phyloP scores from a whole-genome alignment of 2,113 vertebrate species.

The Micromys minutus region DNA sequence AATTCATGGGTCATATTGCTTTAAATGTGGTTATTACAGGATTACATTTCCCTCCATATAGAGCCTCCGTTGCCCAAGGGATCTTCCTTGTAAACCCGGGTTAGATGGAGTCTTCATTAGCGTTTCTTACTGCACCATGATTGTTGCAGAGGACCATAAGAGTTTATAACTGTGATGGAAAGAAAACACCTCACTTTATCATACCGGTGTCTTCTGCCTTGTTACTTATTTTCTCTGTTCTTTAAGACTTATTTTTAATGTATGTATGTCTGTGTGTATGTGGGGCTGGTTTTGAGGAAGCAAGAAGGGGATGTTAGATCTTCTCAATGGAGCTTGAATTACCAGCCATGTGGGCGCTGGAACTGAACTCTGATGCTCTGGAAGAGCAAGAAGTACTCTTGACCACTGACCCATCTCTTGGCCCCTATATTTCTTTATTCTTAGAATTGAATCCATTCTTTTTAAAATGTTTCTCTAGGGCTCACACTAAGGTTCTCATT shows the following conservation, averaged over 20 bases:
- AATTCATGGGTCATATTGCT: constrained; percentile 7
- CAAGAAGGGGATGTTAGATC: neutral
- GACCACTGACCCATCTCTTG: neutral
- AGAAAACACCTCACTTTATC: neutral
- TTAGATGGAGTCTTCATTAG: constrained; percentile 31
- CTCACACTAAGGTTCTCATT: neutral
- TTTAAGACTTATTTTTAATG: neutral
- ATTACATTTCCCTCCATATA: constrained; percentile 29
- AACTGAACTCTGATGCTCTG: neutral
- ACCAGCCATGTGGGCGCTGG: neutral
- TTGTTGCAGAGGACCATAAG: neutral
- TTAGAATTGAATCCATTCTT: neutral
- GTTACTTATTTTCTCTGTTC: neutral
- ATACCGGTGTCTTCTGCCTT: neutral
- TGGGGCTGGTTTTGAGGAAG: neutral
- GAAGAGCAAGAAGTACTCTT: neutral
- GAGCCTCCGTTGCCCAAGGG: neutral
- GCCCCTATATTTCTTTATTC: neutral
- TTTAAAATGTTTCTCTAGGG: neutral
- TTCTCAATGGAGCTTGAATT: too few relatives aligned
- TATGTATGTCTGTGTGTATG: neutral
- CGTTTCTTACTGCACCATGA: neutral
- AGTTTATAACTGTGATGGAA: neutral
- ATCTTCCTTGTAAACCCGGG: neutral
- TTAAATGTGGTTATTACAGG: neutral